A percentile compares a stretch with the other conserved stretches of the same genome.
Conservation (phyloP, 2,797 vertebrate genomes). For the Gallinago solitaria region DNA sequence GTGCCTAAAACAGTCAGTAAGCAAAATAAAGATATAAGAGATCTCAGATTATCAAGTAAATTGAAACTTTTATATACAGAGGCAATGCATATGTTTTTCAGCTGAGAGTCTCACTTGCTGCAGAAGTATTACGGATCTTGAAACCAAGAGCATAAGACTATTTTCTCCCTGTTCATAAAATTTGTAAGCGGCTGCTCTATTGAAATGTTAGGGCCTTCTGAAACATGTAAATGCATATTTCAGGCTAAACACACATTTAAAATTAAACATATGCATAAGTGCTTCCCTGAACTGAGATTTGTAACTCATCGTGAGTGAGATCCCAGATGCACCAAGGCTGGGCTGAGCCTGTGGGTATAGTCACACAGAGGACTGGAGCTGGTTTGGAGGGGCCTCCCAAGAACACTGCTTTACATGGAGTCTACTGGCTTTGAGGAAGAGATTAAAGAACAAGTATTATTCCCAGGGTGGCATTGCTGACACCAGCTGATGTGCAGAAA, state of each 20-base stretch:
- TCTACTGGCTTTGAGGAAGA: neutral
- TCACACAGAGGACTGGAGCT: neutral
- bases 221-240: neutral
- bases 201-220: neutral
- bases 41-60: neutral
- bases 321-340: neutral
- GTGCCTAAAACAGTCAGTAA: neutral
- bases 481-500: neutral
- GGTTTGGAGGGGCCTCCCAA: neutral
- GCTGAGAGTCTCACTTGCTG: neutral
- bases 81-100: neutral
- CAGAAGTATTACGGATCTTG: neutral
- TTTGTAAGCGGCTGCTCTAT: neutral
- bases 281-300: neutral
- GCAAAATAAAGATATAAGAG: neutral
- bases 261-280: neutral
- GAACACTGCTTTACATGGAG: neutral
- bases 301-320: neutral
- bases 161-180: neutral
- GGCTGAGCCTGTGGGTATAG: neutral
- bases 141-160: neutral
- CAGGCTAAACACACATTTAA: neutral
- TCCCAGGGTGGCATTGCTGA: constrained; percentile 15
- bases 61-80: neutral
- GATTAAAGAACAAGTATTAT: neutral